phyloP scores from a whole-genome alignment of 2,113 vertebrate genomes.

The Bufo gargarizans region DNA sequence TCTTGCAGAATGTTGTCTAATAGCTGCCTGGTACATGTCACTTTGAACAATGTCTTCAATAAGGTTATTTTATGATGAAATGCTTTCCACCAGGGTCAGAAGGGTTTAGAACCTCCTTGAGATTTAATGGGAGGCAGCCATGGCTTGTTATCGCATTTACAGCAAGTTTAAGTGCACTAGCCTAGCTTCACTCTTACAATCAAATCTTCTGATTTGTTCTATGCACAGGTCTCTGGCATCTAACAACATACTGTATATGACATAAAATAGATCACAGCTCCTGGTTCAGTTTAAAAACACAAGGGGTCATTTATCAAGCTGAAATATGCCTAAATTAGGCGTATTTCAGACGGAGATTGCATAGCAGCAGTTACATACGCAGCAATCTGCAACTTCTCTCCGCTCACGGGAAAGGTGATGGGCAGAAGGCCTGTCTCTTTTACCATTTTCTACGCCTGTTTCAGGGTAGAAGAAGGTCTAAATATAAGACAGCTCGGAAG shows the following conservation, averaged over 20 bases:
- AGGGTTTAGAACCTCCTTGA: conserved; percentile 21
- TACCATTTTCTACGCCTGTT: too few species aligned
- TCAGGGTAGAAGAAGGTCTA: too few species aligned
- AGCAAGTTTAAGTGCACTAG: not conserved
- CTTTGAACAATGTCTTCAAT: conserved; percentile 25
- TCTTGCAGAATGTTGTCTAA: conserved; percentile 33
- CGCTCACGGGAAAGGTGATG: too few species aligned
- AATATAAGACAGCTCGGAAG: too few species aligned
- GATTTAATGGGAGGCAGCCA: conserved; percentile 40
- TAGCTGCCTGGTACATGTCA: conserved; percentile 48
- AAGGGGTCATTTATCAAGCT: too few species aligned
- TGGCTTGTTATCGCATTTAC: conserved; percentile 11
- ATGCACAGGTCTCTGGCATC: not conserved
- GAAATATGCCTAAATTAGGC: too few species aligned
- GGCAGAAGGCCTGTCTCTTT: too few species aligned
- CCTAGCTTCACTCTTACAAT: conserved; percentile 6
- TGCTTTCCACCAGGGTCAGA: conserved; percentile 39
- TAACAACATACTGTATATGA: not conserved
- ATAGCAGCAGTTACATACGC: too few species aligned
- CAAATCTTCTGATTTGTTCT: conserved; percentile 22
- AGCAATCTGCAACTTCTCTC: too few species aligned
- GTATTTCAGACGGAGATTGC: too few species aligned
- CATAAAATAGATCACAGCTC: not conserved
- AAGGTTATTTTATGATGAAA: conserved; percentile 42
- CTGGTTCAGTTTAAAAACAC: not conserved